These are phyloP conservation scores for Chironomus tentans DNA, from an alignment of 2,888 invertebrate genomes.

Conservation along the genomic window DNA sequence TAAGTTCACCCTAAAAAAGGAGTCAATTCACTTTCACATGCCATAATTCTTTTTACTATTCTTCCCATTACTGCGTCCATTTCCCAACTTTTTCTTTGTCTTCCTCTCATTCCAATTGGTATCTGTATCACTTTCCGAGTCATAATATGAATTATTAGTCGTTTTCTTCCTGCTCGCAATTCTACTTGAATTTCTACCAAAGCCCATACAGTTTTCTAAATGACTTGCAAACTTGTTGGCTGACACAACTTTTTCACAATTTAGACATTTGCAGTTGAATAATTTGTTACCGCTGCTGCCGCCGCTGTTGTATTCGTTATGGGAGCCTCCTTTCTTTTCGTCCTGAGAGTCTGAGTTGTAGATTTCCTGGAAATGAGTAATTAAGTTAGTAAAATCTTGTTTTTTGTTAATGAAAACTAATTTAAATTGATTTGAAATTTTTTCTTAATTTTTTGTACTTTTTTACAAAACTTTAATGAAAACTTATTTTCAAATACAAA, in stretches of 20 bases:
- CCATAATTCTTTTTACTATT: slow-evolving; percentile 2
- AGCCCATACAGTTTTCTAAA: slow-evolving; percentile 16
- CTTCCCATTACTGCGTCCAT: not conserved
- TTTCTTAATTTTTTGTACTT: too few species aligned
- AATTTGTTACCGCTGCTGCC: not conserved
- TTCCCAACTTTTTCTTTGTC: slow-evolving; percentile 12
- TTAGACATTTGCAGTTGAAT: slow-evolving; percentile 10
- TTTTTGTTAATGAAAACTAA: too few species aligned
- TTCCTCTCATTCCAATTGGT: slow-evolving; percentile 17
- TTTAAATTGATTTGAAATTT: too few species aligned
- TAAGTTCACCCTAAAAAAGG: not conserved
- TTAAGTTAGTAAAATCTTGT: too few species aligned
- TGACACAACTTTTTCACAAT: slow-evolving; percentile 17
- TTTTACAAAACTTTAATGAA: too few species aligned
- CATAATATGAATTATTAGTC: slow-evolving; percentile 10
- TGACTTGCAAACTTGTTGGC: slow-evolving; percentile 8
- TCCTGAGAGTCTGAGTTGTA: not conserved
- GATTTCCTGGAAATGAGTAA: not conserved
- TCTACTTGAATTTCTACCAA: slow-evolving; percentile 4
- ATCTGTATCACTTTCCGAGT: not conserved
- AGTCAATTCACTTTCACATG: not conserved
- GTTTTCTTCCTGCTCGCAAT: slow-evolving; percentile 20
- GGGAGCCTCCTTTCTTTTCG: not conserved
- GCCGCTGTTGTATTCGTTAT: not conserved
- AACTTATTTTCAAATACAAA: too few species aligned